Evolutionary conservation across 2,113 vertebrate species (phyloP).

Genomic region (Bagarius yarrelli): DNA sequence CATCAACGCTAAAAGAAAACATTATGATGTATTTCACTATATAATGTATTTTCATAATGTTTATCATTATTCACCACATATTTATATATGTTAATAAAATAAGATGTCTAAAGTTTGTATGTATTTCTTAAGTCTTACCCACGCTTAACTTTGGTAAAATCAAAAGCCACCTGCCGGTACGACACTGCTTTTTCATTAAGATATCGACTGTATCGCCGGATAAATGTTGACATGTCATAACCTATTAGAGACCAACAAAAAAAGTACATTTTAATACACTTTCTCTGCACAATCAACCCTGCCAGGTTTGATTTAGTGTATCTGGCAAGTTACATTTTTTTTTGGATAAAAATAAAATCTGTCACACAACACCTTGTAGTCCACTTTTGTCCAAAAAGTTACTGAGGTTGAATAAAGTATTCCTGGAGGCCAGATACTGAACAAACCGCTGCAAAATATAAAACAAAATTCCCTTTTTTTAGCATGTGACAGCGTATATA

Average conservation of each 20-base stretch:
- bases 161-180: conserved; percentile 98
- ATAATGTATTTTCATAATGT: neutral
- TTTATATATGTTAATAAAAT: neutral
- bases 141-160: conserved; percentile 99
- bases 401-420: conserved; percentile 98
- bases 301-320: neutral
- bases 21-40: neutral
- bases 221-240: conserved; percentile 98
- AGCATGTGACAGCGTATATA: neutral
- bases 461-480: neutral
- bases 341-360: no score
- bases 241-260: conserved; percentile 64
- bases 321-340: neutral
- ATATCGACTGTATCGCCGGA: conserved; percentile 94
- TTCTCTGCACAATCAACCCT: neutral
- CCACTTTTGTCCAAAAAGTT: conserved; percentile 99
- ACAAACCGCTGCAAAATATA: conserved; percentile 86
- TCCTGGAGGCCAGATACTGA: conserved; percentile 98
- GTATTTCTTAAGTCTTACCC: conserved; percentile 75
- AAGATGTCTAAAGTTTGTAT: neutral
- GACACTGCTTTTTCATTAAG: conserved; percentile 98
- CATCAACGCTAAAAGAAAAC: conserved; percentile 80
- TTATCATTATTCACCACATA: neutral
- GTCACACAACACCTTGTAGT: conserved; percentile 83
- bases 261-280: neutral